Conservation (phyloP, 1,140 invertebrate species). For the Drosophila cardini region DNA sequence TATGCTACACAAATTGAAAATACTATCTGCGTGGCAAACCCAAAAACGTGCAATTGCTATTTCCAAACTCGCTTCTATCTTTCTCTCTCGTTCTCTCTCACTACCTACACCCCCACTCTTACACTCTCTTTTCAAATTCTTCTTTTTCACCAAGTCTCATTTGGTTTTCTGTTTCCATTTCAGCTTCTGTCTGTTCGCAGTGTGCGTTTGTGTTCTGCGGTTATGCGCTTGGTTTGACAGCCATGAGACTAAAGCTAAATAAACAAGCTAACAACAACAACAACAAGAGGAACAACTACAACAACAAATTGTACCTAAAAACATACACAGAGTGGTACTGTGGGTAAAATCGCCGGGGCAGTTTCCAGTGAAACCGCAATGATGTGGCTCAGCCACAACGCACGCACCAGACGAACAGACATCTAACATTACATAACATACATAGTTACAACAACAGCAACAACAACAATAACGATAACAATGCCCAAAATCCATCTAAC, state of each 20-base stretch:
- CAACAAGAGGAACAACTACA: slow-evolving; percentile 20
- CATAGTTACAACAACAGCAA: slow-evolving; percentile 16
- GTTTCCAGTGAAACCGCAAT: slow-evolving; percentile 61
- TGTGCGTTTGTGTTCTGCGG: slow-evolving; percentile 64
- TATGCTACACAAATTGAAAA: slow-evolving; percentile 60
- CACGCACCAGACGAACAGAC: slow-evolving; percentile 41
- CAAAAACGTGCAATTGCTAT: slow-evolving; percentile 25
- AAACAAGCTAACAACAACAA: slow-evolving; percentile 36
- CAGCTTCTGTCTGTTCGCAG: slow-evolving; percentile 12
- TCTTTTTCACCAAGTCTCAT: background rate
- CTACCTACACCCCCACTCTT: background rate
- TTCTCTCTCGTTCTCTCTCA: background rate
- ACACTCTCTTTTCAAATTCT: background rate
- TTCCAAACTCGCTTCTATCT: background rate
- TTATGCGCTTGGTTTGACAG: slow-evolving; percentile 76
- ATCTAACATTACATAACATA: slow-evolving; percentile 59
- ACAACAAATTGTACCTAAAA: slow-evolving; percentile 34
- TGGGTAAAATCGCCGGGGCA: slow-evolving; percentile 43
- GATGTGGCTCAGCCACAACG: slow-evolving; percentile 48
- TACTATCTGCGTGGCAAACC: slow-evolving; percentile 39
- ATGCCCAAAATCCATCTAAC: slow-evolving; percentile 20
- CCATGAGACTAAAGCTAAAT: slow-evolving; percentile 66
- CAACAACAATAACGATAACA: slow-evolving; percentile 17
- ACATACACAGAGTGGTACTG: slow-evolving; percentile 7
- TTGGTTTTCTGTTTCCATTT: background rate